A percentile compares a stretch with the other conserved stretches of the same genome.
Evolutionary conservation across 37 sponge, comb jelly and placozoan species (phyloP).

Genomic region (Geodia barretti): DNA sequence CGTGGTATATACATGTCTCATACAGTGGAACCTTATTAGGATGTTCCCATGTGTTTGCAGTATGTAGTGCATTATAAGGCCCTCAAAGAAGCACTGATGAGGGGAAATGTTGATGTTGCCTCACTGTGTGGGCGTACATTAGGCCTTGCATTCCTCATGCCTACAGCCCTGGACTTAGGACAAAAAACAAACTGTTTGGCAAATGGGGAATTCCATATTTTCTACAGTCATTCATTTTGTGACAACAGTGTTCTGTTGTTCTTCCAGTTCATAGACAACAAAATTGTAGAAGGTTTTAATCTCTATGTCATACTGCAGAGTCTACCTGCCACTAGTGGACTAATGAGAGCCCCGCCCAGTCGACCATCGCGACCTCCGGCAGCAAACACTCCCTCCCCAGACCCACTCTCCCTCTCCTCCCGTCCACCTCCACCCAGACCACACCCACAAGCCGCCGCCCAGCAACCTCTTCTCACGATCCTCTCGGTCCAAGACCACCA

Average conservation of each 20-base stretch:
- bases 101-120: neutral
- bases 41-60: too few species aligned
- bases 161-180: neutral
- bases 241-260: too few species aligned
- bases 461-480: too few species aligned
- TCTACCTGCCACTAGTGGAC: neutral
- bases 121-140: neutral
- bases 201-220: neutral
- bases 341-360: constrained; percentile 13
- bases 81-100: too few species aligned
- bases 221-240: too few species aligned
- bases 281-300: too few species aligned
- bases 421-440: constrained; percentile 8
- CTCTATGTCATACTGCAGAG: too few species aligned
- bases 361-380: constrained; percentile 36
- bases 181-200: neutral
- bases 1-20: too few species aligned
- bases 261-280: too few species aligned
- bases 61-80: too few species aligned
- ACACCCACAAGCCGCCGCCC: neutral
- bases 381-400: neutral
- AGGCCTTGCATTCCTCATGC: neutral
- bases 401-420: too few species aligned
- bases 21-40: too few species aligned
- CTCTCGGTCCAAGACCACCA: neutral